Evolutionary conservation across 1,140 invertebrate genomes (phyloP).

Genomic region (Coptotermes formosanus): DNA sequence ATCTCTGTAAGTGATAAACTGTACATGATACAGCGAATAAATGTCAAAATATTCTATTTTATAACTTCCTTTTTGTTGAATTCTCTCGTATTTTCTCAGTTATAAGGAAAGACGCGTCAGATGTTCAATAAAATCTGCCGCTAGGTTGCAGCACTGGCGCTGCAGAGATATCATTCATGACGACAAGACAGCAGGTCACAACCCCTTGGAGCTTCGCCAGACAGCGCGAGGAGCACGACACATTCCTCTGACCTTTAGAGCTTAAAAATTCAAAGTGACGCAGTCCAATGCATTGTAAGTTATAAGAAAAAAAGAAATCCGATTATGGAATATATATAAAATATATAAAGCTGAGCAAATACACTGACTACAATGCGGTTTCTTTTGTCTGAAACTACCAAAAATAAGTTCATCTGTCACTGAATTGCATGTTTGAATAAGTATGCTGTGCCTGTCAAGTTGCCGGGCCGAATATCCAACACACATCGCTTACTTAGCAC

Average conservation of each 20-base stretch:
- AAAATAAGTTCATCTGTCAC: too few relatives aligned
- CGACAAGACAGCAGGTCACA: slow-evolving; percentile 12
- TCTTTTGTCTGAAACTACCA: too few relatives aligned
- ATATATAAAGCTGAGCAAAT: background rate
- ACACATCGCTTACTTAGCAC: too few relatives aligned
- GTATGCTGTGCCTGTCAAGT: too few relatives aligned
- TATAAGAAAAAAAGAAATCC: background rate
- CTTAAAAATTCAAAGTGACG: background rate
- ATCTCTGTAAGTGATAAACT: too few relatives aligned
- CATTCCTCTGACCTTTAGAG: background rate
- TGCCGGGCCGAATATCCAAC: too few relatives aligned
- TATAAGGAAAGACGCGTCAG: background rate
- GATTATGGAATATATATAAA: background rate
- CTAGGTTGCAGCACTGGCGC: slow-evolving; percentile 12
- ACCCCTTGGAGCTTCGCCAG: background rate
- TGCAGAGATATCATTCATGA: slow-evolving; percentile 10
- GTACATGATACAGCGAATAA: too few relatives aligned
- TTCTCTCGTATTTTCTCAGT: background rate
- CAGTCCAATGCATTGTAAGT: background rate
- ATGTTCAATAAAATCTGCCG: slow-evolving; percentile 7
- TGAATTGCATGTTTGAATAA: too few relatives aligned
- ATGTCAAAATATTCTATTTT: too few relatives aligned
- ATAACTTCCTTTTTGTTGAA: too few relatives aligned
- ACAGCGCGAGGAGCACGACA: background rate
- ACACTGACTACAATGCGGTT: background rate